Base-by-base conservation (phyloP, 2,113 vertebrate species). In the Meleagris gallopavo region DNA sequence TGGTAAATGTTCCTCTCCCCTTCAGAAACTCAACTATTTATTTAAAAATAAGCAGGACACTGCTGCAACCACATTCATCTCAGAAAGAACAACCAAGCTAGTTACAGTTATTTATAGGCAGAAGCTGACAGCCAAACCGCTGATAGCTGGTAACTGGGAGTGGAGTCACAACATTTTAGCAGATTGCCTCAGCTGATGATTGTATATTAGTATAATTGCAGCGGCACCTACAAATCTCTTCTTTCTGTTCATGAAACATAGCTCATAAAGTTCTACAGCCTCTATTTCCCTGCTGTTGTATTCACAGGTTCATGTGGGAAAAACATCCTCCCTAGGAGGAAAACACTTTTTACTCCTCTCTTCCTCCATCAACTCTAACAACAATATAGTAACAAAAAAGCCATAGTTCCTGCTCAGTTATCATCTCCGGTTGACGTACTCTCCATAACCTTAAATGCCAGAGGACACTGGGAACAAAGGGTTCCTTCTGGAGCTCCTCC, bases 281-380 rank as follows among this genome's bases (percentile, higher is more conserved):
- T 84, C 38, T 41, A 4, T 34, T 86, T 82, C 72, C 69, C 77
- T 78, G 73, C 54, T 90, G 41, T 14, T 64, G 36, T 38, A 67
- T 40, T 70, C 67, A 91, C 14, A 65, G 45, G 41, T 83, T 83
- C 34, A 65, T 71, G 85, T 1, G 9, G 34, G 32, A 91, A 85
- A 89, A 89, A 86, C 52, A 94, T 83, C 46, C 69, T 88, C 70
- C 64, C 64, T 17, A 50, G 34, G 17, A 93, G 78, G 64, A 93
- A 95, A 88, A 77, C 41, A 87, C 25, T 75, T 92, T 89, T 61
- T 64, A 73, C 50, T 89, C 32, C 79, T 71, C 88, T 86, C 86
- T 93, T 96, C 95, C 83, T 88, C 41, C 40, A 41, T 18, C 67
- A 80, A 34, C 16, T 46, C 34, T 29, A 70, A 55, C 90, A 87